These are phyloP conservation scores for Ips typographus DNA, from an alignment of 1,140 invertebrate species.

Conservation along the genomic window DNA sequence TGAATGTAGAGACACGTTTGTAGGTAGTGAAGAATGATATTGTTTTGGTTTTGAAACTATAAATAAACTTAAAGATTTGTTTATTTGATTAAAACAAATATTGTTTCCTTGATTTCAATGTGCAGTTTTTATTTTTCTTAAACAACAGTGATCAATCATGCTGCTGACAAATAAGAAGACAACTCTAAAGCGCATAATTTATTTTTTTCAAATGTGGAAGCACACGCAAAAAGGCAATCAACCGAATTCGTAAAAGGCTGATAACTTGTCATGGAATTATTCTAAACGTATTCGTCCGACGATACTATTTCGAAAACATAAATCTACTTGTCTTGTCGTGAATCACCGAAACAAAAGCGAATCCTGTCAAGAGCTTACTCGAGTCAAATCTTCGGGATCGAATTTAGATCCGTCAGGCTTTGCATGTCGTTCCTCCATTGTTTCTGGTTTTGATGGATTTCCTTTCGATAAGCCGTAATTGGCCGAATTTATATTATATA, in stretches of 20 bases:
- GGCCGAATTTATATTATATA: constrained; percentile 38
- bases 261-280: constrained; percentile 37
- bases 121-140: no score
- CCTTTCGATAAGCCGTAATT: constrained; percentile 41
- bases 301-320: constrained; percentile 39
- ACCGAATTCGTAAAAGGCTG: constrained; percentile 11
- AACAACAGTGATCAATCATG: background rate
- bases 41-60: no score
- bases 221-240: constrained; percentile 29
- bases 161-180: constrained; percentile 14
- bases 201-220: constrained; percentile 8
- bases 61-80: no score
- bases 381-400: constrained; percentile 45
- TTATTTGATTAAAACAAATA: no score
- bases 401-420: constrained; percentile 47
- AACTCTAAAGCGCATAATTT: constrained; percentile 4
- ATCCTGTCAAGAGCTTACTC: constrained; percentile 44
- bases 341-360: constrained; percentile 47
- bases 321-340: constrained; percentile 45
- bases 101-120: no score
- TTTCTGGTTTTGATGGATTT: constrained; percentile 48
- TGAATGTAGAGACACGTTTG: no score
- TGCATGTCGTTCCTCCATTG: constrained; percentile 45
- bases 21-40: no score
- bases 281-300: constrained; percentile 38